Evolutionary conservation across 2,888 invertebrate species (phyloP).

Genomic region (Molorchus minor): DNA sequence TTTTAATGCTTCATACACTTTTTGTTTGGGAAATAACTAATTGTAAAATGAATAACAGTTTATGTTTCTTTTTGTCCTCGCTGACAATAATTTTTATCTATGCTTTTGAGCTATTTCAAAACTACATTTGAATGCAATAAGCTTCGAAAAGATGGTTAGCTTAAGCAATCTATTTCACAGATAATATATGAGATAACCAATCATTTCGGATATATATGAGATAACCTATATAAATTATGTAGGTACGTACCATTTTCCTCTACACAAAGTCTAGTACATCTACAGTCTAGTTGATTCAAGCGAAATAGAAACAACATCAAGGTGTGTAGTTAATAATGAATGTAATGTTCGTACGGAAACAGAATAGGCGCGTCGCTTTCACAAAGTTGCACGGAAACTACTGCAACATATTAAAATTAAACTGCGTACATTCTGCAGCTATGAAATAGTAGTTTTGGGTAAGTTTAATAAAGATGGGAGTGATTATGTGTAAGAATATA

Average conservation of each 20-base stretch:
- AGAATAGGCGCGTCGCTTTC: background rate
- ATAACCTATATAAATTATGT: background rate
- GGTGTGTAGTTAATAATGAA: background rate
- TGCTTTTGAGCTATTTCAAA: background rate
- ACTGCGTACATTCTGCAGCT: background rate
- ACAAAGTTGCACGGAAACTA: background rate
- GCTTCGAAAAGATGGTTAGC: too few relatives aligned
- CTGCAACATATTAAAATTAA: conserved; percentile 1
- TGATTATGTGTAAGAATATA: background rate
- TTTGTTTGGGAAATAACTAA: too few relatives aligned
- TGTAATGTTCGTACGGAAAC: background rate
- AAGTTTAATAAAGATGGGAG: background rate
- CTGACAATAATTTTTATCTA: too few relatives aligned
- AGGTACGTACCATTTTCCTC: background rate
- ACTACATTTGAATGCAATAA: background rate
- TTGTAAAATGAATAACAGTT: too few relatives aligned
- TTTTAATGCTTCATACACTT: too few relatives aligned
- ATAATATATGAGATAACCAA: too few relatives aligned
- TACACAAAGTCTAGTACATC: background rate
- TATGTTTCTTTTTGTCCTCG: too few relatives aligned
- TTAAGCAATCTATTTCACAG: too few relatives aligned
- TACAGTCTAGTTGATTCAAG: background rate
- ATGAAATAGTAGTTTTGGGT: background rate
- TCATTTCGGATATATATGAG: too few relatives aligned
- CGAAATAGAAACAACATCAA: background rate